Percentiles rank a stretch among this genome's conserved stretches.
phyloP scores from a whole-genome alignment of 2,888 invertebrate genomes.

The Diaprepes abbreviatus region DNA sequence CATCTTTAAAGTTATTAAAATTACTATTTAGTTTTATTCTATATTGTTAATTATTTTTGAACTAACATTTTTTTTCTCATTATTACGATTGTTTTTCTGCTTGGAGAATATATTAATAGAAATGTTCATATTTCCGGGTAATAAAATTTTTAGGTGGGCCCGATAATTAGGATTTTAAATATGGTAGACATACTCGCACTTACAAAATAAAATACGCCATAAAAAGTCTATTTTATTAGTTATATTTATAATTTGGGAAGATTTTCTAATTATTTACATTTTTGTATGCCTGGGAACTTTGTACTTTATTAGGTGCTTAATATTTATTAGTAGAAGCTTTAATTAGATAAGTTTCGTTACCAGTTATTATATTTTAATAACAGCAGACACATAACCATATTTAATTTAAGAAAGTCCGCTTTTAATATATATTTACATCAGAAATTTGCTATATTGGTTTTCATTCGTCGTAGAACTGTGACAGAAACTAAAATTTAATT shows the following conservation, averaged over 20 bases:
- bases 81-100: conserved; percentile 29
- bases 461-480: no score
- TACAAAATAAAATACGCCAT: conserved; percentile 38
- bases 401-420: no score
- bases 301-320: conserved; percentile 14
- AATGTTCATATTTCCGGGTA: conserved; percentile 35
- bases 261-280: conserved; percentile 31
- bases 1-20: no score
- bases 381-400: neutral
- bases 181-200: conserved; percentile 29
- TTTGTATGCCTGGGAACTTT: conserved; percentile 13
- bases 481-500: no score
- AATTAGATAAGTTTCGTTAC: neutral
- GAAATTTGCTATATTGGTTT: no score
- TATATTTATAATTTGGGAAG: conserved; percentile 35
- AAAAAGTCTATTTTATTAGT: conserved; percentile 41
- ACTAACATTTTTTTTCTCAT: conserved; percentile 36
- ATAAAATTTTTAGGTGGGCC: conserved; percentile 36
- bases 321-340: neutral
- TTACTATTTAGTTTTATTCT: no score
- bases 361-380: neutral
- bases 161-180: conserved; percentile 34
- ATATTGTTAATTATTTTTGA: neutral
- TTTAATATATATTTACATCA: no score
- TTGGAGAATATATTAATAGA: conserved; percentile 25